Evolutionary conservation across 1,140 invertebrate genomes (phyloP), one percentile per base, ranked within the genome.

Genomic region (Streblospio benedicti): DNA sequence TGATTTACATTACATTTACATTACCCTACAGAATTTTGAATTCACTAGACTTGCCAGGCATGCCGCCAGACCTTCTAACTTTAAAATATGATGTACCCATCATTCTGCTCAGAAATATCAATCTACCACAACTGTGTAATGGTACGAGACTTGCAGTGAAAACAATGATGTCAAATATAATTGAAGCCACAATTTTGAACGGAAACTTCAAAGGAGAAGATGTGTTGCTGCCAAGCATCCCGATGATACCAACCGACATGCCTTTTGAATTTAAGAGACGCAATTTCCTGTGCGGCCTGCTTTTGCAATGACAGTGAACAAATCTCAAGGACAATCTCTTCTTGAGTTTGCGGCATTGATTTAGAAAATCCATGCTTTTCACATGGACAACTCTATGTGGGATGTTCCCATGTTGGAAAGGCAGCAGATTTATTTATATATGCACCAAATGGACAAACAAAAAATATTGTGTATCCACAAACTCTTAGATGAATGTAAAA

Each of bases 301-400:
- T 2, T 83, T 81, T 69, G 76, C 79, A 23, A 81, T 82, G 70
- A 80, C 81, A 0, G 80, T 83, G 3, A 83, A 83, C 67, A 83
- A 83, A 70, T 63, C 78, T 4, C 82, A 84, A 71, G 80, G 82
- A 14, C 80, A 82, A 67, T 64, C 74, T 2, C 49, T 76, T 2
- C 32, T n/a, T n/a, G 55, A 27, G 28, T 69, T 71, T 25, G 67
- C 72, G 64, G 62, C 9, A 30, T 73, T 16, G 31, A 64, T 52
- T 25, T 71, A 16, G 4, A 18, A 43, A 6, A 55, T 1, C 59
- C 57, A 14, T 60, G 62, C 2, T 74, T 71, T 47, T 33, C 57
- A 0, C 68, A 73, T 59, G 72, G 72, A 25, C 71, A 71, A 43
- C 53, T 70, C 2, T 74, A 73, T 61, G 68, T 70, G 9, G 71